Evolutionary conservation across 2,888 invertebrate genomes (phyloP).

Genomic region (Stramonita haemastoma): DNA sequence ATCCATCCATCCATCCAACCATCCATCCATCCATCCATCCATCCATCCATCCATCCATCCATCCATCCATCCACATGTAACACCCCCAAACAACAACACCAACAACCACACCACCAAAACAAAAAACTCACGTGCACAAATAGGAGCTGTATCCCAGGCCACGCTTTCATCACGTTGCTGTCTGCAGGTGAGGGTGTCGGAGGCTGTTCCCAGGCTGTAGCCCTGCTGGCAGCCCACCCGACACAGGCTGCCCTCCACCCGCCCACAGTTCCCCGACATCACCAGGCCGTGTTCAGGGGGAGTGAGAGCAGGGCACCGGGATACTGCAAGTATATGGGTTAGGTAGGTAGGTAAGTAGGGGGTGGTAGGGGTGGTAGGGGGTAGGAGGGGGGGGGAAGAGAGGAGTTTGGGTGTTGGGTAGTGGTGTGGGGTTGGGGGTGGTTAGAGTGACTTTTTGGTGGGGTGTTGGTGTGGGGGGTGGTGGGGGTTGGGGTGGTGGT

Average conservation of each 20-base stretch:
- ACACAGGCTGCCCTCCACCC: constrained; percentile 7
- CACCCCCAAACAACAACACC: not conserved
- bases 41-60: too few species aligned
- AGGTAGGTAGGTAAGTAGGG: not conserved
- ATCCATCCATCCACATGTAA: too few species aligned
- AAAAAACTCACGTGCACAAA: not conserved
- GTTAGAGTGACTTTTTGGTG: too few species aligned
- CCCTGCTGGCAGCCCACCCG: constrained; percentile 22
- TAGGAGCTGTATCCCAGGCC: constrained; percentile 15
- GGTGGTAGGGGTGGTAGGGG: not conserved
- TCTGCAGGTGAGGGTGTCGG: constrained; percentile 25
- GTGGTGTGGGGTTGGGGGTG: too few species aligned
- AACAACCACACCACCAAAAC: not conserved
- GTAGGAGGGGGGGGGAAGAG: not conserved
- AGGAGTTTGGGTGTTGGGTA: too few species aligned
- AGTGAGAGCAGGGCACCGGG: not conserved
- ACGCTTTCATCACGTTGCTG: not conserved
- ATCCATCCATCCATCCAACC: too few species aligned
- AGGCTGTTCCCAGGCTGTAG: not conserved
- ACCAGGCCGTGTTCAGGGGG: constrained; percentile 6
- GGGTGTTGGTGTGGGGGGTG: too few species aligned
- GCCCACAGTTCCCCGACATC: not conserved
- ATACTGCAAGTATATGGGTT: not conserved
- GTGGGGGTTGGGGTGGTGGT: too few species aligned
- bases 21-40: too few species aligned